Conservation (phyloP, 2,113 vertebrate genomes). For the Cyprinus carpio region DNA sequence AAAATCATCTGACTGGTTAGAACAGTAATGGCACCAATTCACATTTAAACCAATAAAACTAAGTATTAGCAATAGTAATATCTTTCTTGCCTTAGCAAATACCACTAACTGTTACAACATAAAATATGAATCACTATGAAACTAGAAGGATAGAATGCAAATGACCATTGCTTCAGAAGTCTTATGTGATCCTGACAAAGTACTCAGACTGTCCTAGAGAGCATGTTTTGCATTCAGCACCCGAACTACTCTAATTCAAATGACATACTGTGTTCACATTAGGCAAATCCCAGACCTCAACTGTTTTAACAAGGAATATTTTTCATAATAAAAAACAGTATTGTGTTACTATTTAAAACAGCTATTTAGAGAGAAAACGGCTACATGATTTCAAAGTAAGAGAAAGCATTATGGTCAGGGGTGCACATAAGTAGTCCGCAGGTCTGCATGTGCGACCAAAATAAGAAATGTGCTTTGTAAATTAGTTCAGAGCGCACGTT, state of each 20-base stretch:
- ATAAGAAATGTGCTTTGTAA: too few species aligned
- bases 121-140: background rate
- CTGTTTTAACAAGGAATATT: background rate
- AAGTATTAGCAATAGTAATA: background rate
- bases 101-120: background rate
- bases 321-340: background rate
- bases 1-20: background rate
- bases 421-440: too few species aligned
- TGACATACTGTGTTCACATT: background rate
- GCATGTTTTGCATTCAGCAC: background rate
- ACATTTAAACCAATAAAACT: background rate
- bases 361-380: background rate
- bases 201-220: background rate
- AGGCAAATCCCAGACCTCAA: background rate
- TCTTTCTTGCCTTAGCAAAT: background rate
- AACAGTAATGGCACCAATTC: background rate
- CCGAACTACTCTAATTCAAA: background rate
- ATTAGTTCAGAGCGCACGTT: too few species aligned
- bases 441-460: too few species aligned
- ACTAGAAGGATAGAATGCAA: background rate
- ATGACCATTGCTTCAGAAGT: background rate
- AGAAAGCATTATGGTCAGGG: background rate
- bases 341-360: background rate
- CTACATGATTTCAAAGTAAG: slow-evolving; percentile 12
- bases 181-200: background rate